Base-by-base conservation (phyloP, 2,888 invertebrate species). In the Cheilosia vulpina region DNA sequence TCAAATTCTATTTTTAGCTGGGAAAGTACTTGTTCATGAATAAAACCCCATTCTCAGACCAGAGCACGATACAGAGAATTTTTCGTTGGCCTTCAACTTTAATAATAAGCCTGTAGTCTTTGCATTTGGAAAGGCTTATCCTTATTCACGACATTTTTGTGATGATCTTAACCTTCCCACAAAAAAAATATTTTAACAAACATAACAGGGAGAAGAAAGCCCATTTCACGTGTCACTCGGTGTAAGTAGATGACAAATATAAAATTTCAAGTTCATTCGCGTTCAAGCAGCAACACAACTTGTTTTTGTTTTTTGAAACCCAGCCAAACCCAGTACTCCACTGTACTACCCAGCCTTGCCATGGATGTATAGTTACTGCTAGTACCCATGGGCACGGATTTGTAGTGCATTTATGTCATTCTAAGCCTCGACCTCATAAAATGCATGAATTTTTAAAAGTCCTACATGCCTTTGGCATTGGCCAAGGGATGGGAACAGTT, bases 361-460 rank as follows among this genome's bases (percentile, higher is more conserved):
- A 0, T 58, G 41, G 19, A 27, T 50, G 21, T 34, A 63, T 60
- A 43, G 60, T 27, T 60, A 34, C 38, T 38, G 5, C 21, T 41
- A 24, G 41, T 58, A 15, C 15, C 21, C 41, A 19, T 31, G 11
- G 27, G 17, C 47, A 47, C 31, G 45, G 47, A 21, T 19, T 13
- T 24, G 38, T 2, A 38, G 21, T 50, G n/a, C 41, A 38, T 55
- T 38, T 50, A 62, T 58, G 53, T 53, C 6, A 24, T 43, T 19
- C 41, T 68, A 72, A 71, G 53, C 71, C 72, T 72, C 72, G 65
- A 66, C 79, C 79, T 52, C 60, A 53, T 72, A 50, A 34, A 72
- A 58, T 66, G 53, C 71, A 66, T 79, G 52, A 79, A 79, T 15
- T 45, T 65, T 58, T 66, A 43, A 43, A 24, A 65, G 71, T 66